Percentiles rank a stretch among this genome's conserved stretches.
Evolutionary conservation across 2,888 invertebrate species (phyloP).

Genomic region (Eupithecia subfuscata): DNA sequence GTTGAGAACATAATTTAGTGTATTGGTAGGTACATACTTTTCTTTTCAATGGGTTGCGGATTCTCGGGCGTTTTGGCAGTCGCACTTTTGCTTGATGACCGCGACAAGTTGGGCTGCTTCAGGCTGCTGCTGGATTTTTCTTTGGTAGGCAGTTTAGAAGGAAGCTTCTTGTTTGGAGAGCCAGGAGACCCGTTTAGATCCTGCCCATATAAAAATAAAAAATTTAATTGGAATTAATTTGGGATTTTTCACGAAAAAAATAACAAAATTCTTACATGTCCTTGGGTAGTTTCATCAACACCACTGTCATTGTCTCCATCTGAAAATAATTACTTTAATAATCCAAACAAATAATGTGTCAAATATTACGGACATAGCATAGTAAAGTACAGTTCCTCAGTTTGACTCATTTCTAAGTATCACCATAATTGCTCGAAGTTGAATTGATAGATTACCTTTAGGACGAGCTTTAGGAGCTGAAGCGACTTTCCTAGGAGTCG

Average conservation of each 20-base stretch:
- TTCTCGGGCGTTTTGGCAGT: conserved; percentile 89
- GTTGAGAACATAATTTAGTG: neutral
- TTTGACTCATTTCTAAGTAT: conserved; percentile 66
- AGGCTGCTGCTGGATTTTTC: conserved; percentile 78
- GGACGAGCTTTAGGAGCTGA: conserved; percentile 75
- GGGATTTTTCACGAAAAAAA: neutral
- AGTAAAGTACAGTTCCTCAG: conserved; percentile 51
- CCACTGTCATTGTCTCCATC: conserved; percentile 94
- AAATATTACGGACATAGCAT: neutral
- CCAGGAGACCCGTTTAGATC: conserved; percentile 88
- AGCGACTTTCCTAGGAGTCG: conserved; percentile 72
- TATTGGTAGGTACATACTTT: conserved; percentile 86
- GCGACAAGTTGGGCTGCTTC: conserved; percentile 81
- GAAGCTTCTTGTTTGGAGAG: conserved; percentile 90
- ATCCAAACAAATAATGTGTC: neutral
- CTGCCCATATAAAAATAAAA: conserved; percentile 51
- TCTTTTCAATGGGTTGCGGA: conserved; percentile 84
- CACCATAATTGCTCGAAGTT: neutral
- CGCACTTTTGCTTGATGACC: conserved; percentile 85
- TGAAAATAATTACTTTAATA: conserved; percentile 66
- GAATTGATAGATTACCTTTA: conserved; percentile 67
- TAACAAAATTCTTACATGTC: conserved; percentile 85
- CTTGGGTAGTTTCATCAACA: conserved; percentile 91
- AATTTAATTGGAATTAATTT: neutral
- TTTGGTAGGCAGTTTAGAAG: conserved; percentile 81